Base-by-base conservation (phyloP, 2,113 vertebrate genomes). In the Dromiciops gliroides region DNA sequence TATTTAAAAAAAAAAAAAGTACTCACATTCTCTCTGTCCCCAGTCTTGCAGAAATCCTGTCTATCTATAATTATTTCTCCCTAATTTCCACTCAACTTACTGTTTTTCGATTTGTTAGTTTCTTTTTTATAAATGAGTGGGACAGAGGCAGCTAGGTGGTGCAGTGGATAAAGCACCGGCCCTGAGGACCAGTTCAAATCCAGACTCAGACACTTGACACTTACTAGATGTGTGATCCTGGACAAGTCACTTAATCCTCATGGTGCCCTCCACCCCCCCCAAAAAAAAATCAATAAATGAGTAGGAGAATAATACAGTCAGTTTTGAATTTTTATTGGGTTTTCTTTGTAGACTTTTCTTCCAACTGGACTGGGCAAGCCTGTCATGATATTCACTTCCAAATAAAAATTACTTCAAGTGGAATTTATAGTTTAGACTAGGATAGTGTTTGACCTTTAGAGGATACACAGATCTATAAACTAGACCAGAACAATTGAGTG, bases 401-500 rank as follows among this genome's bases (percentile, higher is more conserved):
- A 89, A 31, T 16, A 4, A 23, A 56, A 3, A 67, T 92, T 23
- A 24, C 24, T 75, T 37, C 6, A n/a, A 31, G 4, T 28, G 75
- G 92, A 92, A 51, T 7, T 26, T n/a, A 0, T 19, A 2, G 3
- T 50, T 16, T 44, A 56, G n/a, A 44, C 2, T 9, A 48, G n/a
- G 48, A 1, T 37, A 37, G 26, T 31, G 28, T 3, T 12, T 51
- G 6, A 14, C 19, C 9, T 44, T 60, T 48, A 3, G 1, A 0
- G 3, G 28, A 51, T 44, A 47, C 3, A 0, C 53, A 11, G 49
- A 50, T 49, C 37, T 26, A 2, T 5, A 3, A 16, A 19, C 11
- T 2, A 16, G 5, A 37, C n/a, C 16, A 0, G 3, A 26, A 90
- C 48, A 14, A 31, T 24, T 48, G 6, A 37, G 22, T 48, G 44